Evolutionary conservation across 2,888 invertebrate species (phyloP).

Genomic region (Ormyrus pomaceus): DNA sequence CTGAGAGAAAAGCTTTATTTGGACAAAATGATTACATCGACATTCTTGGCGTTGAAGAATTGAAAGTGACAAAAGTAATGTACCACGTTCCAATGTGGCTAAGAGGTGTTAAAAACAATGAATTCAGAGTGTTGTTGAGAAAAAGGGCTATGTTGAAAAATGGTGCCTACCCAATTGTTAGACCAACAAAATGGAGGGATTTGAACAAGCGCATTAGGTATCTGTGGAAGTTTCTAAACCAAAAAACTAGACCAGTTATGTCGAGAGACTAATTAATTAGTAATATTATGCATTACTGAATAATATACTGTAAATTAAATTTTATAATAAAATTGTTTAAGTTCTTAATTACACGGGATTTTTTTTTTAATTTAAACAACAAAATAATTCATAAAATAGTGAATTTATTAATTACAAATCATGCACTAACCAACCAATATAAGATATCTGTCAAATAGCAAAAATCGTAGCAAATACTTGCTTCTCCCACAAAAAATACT

Average conservation of each 20-base stretch:
- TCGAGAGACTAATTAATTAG: slow-evolving; percentile 20
- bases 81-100: slow-evolving; percentile 94
- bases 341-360: background rate
- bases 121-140: slow-evolving; percentile 86
- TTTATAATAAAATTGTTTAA: slow-evolving; percentile 28
- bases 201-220: slow-evolving; percentile 85
- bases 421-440: slow-evolving; percentile 64
- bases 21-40: slow-evolving; percentile 99
- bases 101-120: slow-evolving; percentile 90
- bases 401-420: slow-evolving; percentile 68
- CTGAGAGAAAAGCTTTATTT: slow-evolving; percentile 86
- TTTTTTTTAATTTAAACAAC: slow-evolving; percentile 24
- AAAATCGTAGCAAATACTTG: slow-evolving; percentile 62
- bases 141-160: slow-evolving; percentile 80
- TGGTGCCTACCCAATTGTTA: slow-evolving; percentile 79
- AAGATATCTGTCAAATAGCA: slow-evolving; percentile 63
- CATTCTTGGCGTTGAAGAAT: slow-evolving; percentile 89
- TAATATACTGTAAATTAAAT: slow-evolving; percentile 10
- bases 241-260: slow-evolving; percentile 85
- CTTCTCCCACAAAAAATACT: slow-evolving; percentile 55
- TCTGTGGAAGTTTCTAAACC: slow-evolving; percentile 87
- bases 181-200: slow-evolving; percentile 88
- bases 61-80: slow-evolving; percentile 90
- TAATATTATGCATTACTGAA: slow-evolving; percentile 3
- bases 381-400: slow-evolving; percentile 62